These are phyloP conservation scores for Hofmannophila pseudospretella DNA, from an alignment of 2,888 invertebrate genomes.

Conservation along the genomic window DNA sequence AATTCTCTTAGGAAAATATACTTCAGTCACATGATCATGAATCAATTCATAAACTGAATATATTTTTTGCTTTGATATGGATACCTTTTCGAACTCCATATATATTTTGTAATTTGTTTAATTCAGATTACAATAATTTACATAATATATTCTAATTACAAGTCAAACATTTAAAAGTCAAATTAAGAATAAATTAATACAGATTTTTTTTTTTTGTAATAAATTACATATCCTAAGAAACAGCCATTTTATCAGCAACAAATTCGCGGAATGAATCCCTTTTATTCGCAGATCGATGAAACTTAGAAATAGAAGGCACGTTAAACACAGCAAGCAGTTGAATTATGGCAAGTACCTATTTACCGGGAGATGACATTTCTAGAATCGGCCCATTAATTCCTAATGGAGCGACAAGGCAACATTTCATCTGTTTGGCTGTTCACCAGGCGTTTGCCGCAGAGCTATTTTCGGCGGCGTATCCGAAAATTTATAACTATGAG, in stretches of 20 bases:
- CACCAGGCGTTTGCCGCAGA: constrained; percentile 60
- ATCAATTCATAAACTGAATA: constrained; percentile 27
- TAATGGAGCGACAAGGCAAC: constrained; percentile 68
- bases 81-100: constrained; percentile 9
- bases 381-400: constrained; percentile 74
- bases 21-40: too few species aligned
- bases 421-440: constrained; percentile 74
- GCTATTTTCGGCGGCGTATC: constrained; percentile 69
- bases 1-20: too few species aligned
- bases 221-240: constrained; percentile 7
- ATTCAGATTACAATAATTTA: too few species aligned
- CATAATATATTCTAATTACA: too few species aligned
- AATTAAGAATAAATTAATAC: too few species aligned
- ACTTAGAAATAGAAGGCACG: too few species aligned
- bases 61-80: constrained; percentile 17
- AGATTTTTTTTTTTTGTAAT: constrained; percentile 19
- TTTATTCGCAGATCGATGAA: constrained; percentile 49
- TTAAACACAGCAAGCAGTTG: too few species aligned
- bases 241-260: too few species aligned
- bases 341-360: constrained; percentile 63
- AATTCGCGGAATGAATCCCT: constrained; percentile 54
- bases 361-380: constrained; percentile 74
- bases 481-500: constrained; percentile 69
- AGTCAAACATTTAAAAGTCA: too few species aligned
- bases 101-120: too few species aligned